Conservation (phyloP, 2,888 invertebrate species). For the Dicyrtomina minuta region DNA sequence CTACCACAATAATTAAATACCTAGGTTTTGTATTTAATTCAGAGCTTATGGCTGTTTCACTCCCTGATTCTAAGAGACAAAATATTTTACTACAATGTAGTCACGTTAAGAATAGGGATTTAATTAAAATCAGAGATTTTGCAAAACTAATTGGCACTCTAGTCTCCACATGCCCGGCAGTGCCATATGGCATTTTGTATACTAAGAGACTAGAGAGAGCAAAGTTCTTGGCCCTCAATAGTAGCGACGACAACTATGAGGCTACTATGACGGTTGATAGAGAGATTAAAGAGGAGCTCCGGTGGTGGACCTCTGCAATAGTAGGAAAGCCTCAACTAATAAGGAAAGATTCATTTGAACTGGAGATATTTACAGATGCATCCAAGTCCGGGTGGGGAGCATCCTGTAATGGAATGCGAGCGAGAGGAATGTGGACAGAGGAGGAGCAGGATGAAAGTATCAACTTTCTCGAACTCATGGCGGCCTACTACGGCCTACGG, state of each 20-base stretch:
- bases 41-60: not conserved
- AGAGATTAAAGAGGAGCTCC: not conserved
- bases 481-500: constrained; percentile 14
- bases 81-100: no score
- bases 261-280: not conserved
- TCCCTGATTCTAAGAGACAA: no score
- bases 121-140: not conserved
- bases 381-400: constrained; percentile 32
- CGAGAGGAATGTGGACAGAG: constrained; percentile 20
- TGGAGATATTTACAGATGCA: no score
- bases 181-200: constrained; percentile 29
- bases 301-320: constrained; percentile 20
- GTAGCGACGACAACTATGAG: not conserved
- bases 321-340: no score
- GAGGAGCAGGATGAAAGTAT: not conserved
- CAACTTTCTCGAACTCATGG: no score
- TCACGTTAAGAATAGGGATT: no score
- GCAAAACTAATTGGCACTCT: constrained; percentile 13
- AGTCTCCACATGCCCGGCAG: constrained; percentile 28
- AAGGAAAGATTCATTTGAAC: no score
- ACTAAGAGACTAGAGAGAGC: no score
- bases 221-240: constrained; percentile 17
- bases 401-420: not conserved
- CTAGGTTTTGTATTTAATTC: constrained; percentile 26
- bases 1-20: constrained; percentile 1